Conservation (phyloP, 2,888 invertebrate genomes). For the Atherix ibis region DNA sequence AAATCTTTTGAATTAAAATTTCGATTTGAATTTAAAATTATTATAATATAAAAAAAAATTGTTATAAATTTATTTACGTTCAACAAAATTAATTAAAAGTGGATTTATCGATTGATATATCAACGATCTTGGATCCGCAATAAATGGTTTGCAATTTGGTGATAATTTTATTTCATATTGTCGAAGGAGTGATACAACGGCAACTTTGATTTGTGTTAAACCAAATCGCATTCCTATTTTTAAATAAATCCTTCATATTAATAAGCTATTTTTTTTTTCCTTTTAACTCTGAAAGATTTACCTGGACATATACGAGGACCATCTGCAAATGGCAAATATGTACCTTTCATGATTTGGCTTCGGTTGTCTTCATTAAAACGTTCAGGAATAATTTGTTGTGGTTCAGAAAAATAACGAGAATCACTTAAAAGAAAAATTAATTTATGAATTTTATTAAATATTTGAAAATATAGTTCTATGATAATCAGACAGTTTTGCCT, state of each 20-base stretch:
- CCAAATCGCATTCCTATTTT: constrained; percentile 17
- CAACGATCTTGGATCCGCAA: constrained; percentile 15
- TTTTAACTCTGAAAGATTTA: no score
- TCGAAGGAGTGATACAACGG: constrained; percentile 12
- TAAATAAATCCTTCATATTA: no score
- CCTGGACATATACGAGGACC: constrained; percentile 14
- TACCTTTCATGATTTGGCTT: constrained; percentile 16
- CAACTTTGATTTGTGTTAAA: constrained; percentile 15
- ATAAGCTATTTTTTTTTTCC: no score
- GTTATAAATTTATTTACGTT: no score
- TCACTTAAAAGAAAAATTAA: constrained; percentile 13
- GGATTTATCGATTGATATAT: constrained; percentile 3
- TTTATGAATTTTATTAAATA: not conserved
- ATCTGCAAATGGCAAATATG: constrained; percentile 20
- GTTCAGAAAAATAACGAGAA: constrained; percentile 26
- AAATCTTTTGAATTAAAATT: no score
- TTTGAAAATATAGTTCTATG: not conserved
- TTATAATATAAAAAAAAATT: no score
- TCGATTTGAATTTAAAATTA: no score
- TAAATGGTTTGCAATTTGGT: constrained; percentile 16
- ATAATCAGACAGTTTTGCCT: not conserved
- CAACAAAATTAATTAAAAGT: constrained; percentile 2
- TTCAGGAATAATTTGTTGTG: constrained; percentile 29
- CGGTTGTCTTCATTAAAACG: constrained; percentile 24
- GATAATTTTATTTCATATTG: constrained; percentile 14